Conservation (phyloP, 2,797 vertebrate genomes). For the Dromococcyx pavoninus region DNA sequence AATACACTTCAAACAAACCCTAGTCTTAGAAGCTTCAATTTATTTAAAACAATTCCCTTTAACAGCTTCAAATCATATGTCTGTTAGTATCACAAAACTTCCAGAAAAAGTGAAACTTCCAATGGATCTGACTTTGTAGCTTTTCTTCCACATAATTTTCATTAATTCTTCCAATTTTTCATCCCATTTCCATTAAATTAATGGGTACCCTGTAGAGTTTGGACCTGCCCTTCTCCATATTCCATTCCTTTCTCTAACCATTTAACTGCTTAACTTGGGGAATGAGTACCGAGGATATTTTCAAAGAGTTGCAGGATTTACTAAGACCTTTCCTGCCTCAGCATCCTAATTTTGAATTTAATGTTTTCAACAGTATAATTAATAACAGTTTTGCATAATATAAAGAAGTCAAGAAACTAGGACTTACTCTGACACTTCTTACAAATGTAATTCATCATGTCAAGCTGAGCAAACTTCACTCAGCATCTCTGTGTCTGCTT, state of each 20-base stretch:
- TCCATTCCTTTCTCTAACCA: neutral
- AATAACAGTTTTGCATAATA: neutral
- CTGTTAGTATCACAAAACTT: slow-evolving; percentile 6
- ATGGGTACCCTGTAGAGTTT: neutral
- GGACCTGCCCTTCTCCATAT: neutral
- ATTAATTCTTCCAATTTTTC: neutral
- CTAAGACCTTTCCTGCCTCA: neutral
- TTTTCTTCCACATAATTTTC: neutral
- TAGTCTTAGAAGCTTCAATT: slow-evolving; percentile 10
- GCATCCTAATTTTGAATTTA: neutral
- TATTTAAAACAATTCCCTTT: neutral
- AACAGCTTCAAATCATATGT: slow-evolving; percentile 9
- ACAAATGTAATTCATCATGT: neutral
- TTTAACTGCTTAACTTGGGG: neutral
- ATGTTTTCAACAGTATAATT: neutral
- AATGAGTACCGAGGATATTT: neutral
- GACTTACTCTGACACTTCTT: neutral
- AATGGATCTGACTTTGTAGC: neutral
- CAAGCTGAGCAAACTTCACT: neutral
- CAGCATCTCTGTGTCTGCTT: neutral
- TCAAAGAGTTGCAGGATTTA: neutral
- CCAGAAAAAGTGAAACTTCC: slow-evolving; percentile 1
- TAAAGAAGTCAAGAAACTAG: neutral
- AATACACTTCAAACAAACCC: slow-evolving; percentile 36
- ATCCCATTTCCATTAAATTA: neutral